Evolutionary conservation across 2,888 invertebrate species (phyloP).

Genomic region (Aspidiotus rigidus): DNA sequence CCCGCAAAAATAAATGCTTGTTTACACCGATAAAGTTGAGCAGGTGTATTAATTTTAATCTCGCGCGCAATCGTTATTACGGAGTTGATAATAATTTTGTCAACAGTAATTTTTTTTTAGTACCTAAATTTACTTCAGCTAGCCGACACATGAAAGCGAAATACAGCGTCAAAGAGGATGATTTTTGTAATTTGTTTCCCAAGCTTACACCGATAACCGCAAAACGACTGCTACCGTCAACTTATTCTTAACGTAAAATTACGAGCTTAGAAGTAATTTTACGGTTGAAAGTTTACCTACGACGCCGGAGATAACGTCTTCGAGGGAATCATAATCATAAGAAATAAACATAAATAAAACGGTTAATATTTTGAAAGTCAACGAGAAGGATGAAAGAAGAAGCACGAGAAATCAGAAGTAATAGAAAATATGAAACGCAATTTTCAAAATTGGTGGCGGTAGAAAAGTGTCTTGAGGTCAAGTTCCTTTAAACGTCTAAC

Average conservation of each 20-base stretch:
- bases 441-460: too few relatives aligned
- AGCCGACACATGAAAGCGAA: not conserved
- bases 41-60: too few relatives aligned
- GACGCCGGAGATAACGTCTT: not conserved
- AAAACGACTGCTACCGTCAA: not conserved
- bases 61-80: too few relatives aligned
- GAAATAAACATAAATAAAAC: not conserved
- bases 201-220: conserved; percentile 4
- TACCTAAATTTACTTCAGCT: too few relatives aligned
- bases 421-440: not conserved
- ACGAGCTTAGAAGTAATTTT: not conserved
- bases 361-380: not conserved
- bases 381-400: not conserved
- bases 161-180: not conserved
- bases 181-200: conserved; percentile 4
- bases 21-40: too few relatives aligned
- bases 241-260: conserved; percentile 1
- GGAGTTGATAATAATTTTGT: too few relatives aligned
- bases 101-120: too few relatives aligned
- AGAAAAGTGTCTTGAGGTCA: too few relatives aligned
- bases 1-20: too few relatives aligned
- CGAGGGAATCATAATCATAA: conserved; percentile 2
- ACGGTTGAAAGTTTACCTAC: not conserved
- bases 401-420: not conserved
- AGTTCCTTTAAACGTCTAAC: too few relatives aligned